Conservation (phyloP, 2,888 invertebrate genomes). For the Hydrotaea cyrtoneurina region DNA sequence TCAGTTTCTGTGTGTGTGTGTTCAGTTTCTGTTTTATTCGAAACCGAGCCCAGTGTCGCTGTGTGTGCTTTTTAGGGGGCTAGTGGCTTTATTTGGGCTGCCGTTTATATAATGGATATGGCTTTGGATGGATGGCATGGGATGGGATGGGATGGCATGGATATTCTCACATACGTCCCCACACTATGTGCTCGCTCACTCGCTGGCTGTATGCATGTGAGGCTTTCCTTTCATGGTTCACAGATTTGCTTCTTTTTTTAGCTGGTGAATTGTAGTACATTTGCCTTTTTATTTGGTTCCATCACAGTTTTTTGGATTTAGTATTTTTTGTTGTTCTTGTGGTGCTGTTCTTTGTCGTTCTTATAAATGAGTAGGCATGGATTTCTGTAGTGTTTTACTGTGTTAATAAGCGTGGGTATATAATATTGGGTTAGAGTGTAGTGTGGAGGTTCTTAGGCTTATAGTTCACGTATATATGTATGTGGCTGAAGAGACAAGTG, state of each 20-base stretch:
- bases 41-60: neutral
- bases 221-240: slow-evolving; percentile 45
- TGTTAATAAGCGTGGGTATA: slow-evolving; percentile 64
- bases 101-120: slow-evolving; percentile 51
- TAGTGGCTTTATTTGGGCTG: slow-evolving; percentile 64
- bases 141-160: neutral
- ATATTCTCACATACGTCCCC: neutral
- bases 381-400: slow-evolving; percentile 36
- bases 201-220: neutral
- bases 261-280: slow-evolving; percentile 11
- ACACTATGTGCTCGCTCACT: neutral
- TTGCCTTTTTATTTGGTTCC: neutral
- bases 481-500: slow-evolving; percentile 59
- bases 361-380: slow-evolving; percentile 59
- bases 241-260: slow-evolving; percentile 44
- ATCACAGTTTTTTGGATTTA: slow-evolving; percentile 9
- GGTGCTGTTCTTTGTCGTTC: neutral
- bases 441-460: neutral
- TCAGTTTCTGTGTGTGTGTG: neutral
- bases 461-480: slow-evolving; percentile 19
- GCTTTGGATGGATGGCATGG: slow-evolving; percentile 14
- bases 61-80: slow-evolving; percentile 20
- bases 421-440: slow-evolving; percentile 45
- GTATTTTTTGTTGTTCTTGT: slow-evolving; percentile 5
- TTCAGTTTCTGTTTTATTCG: neutral